Evolutionary conservation across 2,797 vertebrate genomes (phyloP).

Genomic region (Champsocephalus esox): DNA sequence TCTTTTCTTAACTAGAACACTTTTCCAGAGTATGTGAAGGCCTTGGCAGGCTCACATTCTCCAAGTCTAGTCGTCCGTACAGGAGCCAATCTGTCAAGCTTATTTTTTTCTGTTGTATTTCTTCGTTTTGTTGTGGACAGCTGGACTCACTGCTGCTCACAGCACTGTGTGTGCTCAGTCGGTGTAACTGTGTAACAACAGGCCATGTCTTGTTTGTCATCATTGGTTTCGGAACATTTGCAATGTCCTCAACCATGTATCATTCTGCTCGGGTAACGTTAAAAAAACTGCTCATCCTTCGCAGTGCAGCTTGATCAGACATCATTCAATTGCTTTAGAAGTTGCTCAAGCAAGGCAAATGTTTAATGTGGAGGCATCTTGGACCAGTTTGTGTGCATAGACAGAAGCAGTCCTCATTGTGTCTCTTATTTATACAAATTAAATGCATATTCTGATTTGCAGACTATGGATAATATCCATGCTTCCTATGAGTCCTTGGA

Average conservation of each 20-base stretch:
- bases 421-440: background rate
- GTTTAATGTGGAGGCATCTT: conserved; percentile 1
- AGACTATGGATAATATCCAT: too few relatives aligned
- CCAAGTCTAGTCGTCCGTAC: conserved; percentile 23
- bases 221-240: conserved; percentile 36
- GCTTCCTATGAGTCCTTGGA: too few relatives aligned
- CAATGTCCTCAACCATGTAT: conserved; percentile 24
- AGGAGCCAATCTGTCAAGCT: conserved; percentile 18
- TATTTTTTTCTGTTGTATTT: conserved; percentile 18
- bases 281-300: background rate
- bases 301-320: conserved; percentile 6
- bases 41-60: conserved; percentile 31
- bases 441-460: background rate
- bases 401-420: background rate
- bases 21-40: background rate
- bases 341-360: background rate
- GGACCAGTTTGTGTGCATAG: background rate
- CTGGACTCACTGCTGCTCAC: conserved; percentile 16
- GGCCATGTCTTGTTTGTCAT: conserved; percentile 40
- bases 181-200: conserved; percentile 20
- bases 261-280: conserved; percentile 7
- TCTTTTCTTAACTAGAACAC: conserved; percentile 4
- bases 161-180: conserved; percentile 24
- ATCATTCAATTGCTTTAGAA: background rate
- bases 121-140: conserved; percentile 20